Evolutionary conservation across 2,888 invertebrate genomes (phyloP).

Genomic region (Priocnemis perturbator): DNA sequence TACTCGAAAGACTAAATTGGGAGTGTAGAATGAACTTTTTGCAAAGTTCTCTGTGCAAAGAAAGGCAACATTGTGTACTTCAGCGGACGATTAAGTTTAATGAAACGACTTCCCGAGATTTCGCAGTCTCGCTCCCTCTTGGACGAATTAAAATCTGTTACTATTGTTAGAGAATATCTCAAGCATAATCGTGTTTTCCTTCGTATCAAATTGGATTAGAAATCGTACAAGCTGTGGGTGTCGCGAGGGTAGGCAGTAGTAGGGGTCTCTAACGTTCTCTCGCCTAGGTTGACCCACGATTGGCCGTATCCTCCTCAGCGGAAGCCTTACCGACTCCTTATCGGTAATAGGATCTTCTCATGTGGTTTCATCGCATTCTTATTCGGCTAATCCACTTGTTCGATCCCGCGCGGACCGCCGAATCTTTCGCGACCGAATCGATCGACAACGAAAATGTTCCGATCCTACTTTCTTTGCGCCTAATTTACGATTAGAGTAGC

Average conservation of each 20-base stretch:
- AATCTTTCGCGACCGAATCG: neutral
- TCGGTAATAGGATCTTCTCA: slow-evolving; percentile 73
- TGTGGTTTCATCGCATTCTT: slow-evolving; percentile 75
- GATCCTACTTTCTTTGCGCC: neutral
- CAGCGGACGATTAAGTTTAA: too few species aligned
- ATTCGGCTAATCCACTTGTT: slow-evolving; percentile 65
- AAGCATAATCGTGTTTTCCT: slow-evolving; percentile 71
- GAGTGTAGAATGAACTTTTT: too few species aligned
- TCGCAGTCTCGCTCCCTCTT: neutral
- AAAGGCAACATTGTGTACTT: too few species aligned
- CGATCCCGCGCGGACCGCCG: slow-evolving; percentile 37
- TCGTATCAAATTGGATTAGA: slow-evolving; percentile 73
- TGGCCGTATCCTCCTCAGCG: slow-evolving; percentile 71
- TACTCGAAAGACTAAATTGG: too few species aligned
- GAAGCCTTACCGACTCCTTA: slow-evolving; percentile 75
- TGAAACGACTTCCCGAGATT: slow-evolving; percentile 6
- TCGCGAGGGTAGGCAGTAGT: slow-evolving; percentile 54
- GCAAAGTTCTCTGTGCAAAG: too few species aligned
- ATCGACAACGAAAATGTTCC: neutral
- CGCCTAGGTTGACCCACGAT: slow-evolving; percentile 72
- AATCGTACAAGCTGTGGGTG: slow-evolving; percentile 73
- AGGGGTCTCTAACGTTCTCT: slow-evolving; percentile 56
- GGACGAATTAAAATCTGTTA: slow-evolving; percentile 1
- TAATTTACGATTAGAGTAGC: too few species aligned
- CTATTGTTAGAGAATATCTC: slow-evolving; percentile 57